Base-by-base conservation (phyloP, 2,888 invertebrate species). In the Phaonia tiefii region DNA sequence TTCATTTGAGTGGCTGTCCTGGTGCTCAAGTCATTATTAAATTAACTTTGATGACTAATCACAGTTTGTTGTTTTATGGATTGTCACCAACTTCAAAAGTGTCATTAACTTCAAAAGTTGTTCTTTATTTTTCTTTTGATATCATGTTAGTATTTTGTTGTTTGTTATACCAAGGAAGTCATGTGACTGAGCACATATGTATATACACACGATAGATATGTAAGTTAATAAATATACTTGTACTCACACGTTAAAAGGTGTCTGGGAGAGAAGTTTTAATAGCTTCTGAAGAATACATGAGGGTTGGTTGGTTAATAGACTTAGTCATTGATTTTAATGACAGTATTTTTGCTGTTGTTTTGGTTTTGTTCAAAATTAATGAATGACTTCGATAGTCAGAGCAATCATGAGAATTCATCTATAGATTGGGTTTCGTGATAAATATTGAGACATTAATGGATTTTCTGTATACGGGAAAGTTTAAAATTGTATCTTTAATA, bases 261-360 rank as follows among this genome's bases (percentile, higher is more conserved):
- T 31, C 31, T 31, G 31, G 22, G 8, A 22, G 22, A 22, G 25
- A 54, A 54, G 22, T 54, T 54, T 54, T 54, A 54, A 25, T 22
- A 20, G 4, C 49, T 49, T 3, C 7, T 49, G 54, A 54, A 54
- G 54, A 20, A 49, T 49, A 8, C 8, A 31, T 31, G 4, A 31
- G 8, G 49, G 20, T 46, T 7, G 46, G 58, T 2, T 17, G n/a
- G 54, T 51, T 51, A 74, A 80, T 71, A 54, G 58, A 66, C 51
- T 70, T 66, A 66, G 80, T 80, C 80, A 80, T 80, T 77, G 76
- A 71, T 74, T 80, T 74, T 80, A 77, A 80, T 77, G 70, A 25
- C 66, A 22, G 20, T 13, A 54, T 54, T 5, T 31, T 31, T 31
- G 31, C 8, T 31, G 31, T n/a, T n/a, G n/a, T n/a, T n/a, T n/a